Evolutionary conservation across 2,113 vertebrate genomes (phyloP).

Genomic region (Eretmochelys imbricata): DNA sequence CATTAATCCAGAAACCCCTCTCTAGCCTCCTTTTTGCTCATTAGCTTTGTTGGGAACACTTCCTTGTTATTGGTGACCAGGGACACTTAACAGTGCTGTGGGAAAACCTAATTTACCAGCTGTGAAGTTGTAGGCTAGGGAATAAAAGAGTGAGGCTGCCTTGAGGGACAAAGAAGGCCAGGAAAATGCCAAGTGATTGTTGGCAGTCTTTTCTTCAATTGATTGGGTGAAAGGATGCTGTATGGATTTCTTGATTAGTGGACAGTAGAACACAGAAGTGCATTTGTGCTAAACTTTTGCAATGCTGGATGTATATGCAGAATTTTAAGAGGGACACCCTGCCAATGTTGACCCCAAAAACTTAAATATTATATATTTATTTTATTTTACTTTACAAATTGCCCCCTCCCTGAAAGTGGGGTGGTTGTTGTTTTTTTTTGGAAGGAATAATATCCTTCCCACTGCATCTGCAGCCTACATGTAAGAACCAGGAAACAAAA

Average conservation of each 20-base stretch:
- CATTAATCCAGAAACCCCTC: fast-evolving
- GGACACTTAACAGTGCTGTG: background rate
- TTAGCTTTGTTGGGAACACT: background rate
- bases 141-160: background rate
- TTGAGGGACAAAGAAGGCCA: background rate
- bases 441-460: background rate
- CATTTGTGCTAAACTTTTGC: background rate
- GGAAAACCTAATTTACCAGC: background rate
- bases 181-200: background rate
- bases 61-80: fast-evolving
- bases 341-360: background rate
- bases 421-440: background rate
- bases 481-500: background rate
- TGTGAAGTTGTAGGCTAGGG: background rate
- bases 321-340: background rate
- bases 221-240: background rate
- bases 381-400: background rate
- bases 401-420: background rate
- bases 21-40: background rate
- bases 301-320: background rate
- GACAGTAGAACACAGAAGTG: background rate
- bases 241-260: background rate
- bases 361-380: background rate
- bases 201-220: background rate
- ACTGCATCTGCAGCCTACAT: background rate